A percentile compares a stretch with the other conserved stretches of the same genome.
Conservation (phyloP, 2,888 invertebrate genomes). For the Poecilobothrus nobilitatus region DNA sequence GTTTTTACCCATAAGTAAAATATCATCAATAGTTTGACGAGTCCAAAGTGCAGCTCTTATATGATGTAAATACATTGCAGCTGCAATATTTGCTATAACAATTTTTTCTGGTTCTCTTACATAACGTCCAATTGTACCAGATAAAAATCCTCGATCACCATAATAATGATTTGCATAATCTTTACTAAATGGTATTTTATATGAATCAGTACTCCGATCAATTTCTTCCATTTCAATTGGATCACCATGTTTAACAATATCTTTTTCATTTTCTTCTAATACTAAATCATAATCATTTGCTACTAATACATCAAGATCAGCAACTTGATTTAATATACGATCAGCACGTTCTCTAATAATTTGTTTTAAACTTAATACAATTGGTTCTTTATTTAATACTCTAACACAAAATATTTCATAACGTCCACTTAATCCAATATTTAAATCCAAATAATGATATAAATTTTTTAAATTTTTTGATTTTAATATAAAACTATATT, state of each 20-base stretch:
- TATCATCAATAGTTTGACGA: constrained; percentile 35
- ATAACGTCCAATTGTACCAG: constrained; percentile 32
- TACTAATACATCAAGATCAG: background rate
- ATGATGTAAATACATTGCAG: constrained; percentile 38
- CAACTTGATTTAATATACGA: background rate
- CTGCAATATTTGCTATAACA: constrained; percentile 39
- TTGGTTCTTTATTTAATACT: constrained; percentile 5
- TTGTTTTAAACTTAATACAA: background rate
- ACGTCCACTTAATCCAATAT: background rate
- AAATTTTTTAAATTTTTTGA: constrained; percentile 8
- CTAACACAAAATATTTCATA: constrained; percentile 12
- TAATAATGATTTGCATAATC: constrained; percentile 29
- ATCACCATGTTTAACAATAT: constrained; percentile 12
- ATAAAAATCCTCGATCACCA: constrained; percentile 35
- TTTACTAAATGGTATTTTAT: constrained; percentile 19
- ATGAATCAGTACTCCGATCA: background rate
- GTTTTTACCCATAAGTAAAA: constrained; percentile 28
- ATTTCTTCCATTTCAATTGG: background rate
- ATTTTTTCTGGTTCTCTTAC: constrained; percentile 37
- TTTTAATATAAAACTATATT: constrained; percentile 4
- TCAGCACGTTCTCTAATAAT: background rate
- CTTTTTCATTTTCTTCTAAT: constrained; percentile 12
- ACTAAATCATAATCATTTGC: background rate
- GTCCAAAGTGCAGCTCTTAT: constrained; percentile 41
- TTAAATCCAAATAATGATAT: background rate